Conservation (phyloP, 2,888 invertebrate species). For the Plebejus anna region DNA sequence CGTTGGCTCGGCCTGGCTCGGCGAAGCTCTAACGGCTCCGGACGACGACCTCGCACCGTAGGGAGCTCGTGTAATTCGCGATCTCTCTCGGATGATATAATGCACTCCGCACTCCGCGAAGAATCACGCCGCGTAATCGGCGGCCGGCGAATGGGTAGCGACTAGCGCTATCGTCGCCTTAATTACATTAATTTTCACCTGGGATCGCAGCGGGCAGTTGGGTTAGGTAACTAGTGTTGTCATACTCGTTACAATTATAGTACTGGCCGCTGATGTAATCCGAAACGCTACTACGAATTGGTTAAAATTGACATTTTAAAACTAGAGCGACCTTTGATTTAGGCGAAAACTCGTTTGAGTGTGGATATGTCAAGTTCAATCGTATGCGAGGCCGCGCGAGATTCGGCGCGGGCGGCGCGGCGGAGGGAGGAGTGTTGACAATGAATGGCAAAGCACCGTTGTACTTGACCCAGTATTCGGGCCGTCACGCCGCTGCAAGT, state of each 20-base stretch:
- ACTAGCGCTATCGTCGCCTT: slow-evolving; percentile 45
- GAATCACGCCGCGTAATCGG: slow-evolving; percentile 54
- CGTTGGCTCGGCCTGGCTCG: slow-evolving; percentile 60
- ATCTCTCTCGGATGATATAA: slow-evolving; percentile 52
- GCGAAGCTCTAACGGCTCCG: slow-evolving; percentile 45
- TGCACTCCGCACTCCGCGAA: slow-evolving; percentile 52
- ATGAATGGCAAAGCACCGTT: slow-evolving; percentile 78
- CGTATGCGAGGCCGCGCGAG: slow-evolving; percentile 63
- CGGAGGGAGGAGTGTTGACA: slow-evolving; percentile 54
- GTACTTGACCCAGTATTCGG: slow-evolving; percentile 77
- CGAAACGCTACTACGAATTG: slow-evolving; percentile 37
- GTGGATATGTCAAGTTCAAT: slow-evolving; percentile 72
- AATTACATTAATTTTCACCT: slow-evolving; percentile 60
- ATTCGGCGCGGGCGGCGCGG: slow-evolving; percentile 43
- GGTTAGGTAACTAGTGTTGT: slow-evolving; percentile 66
- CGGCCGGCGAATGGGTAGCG: slow-evolving; percentile 47
- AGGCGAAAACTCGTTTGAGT: slow-evolving; percentile 58
- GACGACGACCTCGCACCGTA: slow-evolving; percentile 50
- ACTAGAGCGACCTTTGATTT: slow-evolving; percentile 52
- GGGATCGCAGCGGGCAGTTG: slow-evolving; percentile 58
- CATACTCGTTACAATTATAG: slow-evolving; percentile 67
- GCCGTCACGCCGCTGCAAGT: slow-evolving; percentile 56
- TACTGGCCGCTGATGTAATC: slow-evolving; percentile 54
- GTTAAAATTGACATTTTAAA: slow-evolving; percentile 39
- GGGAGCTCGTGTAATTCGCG: slow-evolving; percentile 64